These are phyloP conservation scores for Sciurus carolinensis DNA, from an alignment of 2,797 vertebrate genomes.

Conservation along the genomic window DNA sequence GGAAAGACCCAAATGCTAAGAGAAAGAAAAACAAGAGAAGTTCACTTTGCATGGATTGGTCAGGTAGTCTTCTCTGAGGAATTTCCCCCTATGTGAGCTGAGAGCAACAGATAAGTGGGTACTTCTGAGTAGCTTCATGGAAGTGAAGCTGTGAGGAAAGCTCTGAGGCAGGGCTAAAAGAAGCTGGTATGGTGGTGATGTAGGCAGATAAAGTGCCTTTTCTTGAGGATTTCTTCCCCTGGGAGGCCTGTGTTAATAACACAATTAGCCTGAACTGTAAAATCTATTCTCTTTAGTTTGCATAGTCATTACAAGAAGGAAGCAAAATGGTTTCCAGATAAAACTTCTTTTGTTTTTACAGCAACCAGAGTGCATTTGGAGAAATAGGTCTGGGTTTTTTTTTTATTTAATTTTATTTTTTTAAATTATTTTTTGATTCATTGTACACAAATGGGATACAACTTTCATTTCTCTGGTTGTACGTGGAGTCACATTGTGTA, in stretches of 20 bases:
- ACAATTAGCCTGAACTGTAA: slow-evolving; percentile 46
- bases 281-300: slow-evolving; percentile 69
- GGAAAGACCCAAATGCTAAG: background rate
- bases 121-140: background rate
- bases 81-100: background rate
- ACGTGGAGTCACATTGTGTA: too few relatives aligned
- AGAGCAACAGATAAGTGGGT: background rate
- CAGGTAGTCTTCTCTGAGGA: background rate
- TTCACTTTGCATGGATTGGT: background rate
- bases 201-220: background rate
- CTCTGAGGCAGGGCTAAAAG: background rate
- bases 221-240: background rate
- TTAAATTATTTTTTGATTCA: too few relatives aligned
- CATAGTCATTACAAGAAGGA: slow-evolving; percentile 57
- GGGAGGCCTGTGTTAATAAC: slow-evolving; percentile 39
- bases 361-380: background rate
- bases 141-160: background rate
- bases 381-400: background rate
- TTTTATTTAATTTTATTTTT: too few relatives aligned
- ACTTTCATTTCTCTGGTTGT: too few relatives aligned
- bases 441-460: too few relatives aligned
- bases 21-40: background rate
- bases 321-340: slow-evolving; percentile 81
- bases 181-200: background rate
- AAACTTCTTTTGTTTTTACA: slow-evolving; percentile 79